phyloP scores from a whole-genome alignment of 2,888 invertebrate genomes.

The Buathra laborator region DNA sequence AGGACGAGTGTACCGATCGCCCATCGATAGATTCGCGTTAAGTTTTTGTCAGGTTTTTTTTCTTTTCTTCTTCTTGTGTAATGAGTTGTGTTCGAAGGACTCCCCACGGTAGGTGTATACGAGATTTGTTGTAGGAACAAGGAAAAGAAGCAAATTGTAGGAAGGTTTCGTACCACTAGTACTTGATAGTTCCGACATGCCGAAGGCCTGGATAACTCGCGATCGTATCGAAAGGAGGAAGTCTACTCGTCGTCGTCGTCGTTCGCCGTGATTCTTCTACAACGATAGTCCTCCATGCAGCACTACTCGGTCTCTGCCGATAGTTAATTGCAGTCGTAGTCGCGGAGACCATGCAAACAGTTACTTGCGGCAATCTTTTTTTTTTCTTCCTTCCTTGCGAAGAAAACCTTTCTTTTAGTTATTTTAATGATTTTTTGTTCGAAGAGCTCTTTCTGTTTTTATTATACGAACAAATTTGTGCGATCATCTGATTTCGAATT shows the following conservation, averaged over 20 bases:
- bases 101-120: neutral
- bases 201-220: slow-evolving; percentile 33
- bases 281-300: slow-evolving; percentile 1
- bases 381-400: neutral
- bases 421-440: neutral
- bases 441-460: no score
- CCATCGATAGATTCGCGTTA: neutral
- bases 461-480: no score
- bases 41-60: slow-evolving; percentile 4
- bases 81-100: slow-evolving; percentile 22
- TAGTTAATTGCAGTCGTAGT: slow-evolving; percentile 23
- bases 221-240: slow-evolving; percentile 76
- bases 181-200: slow-evolving; percentile 42
- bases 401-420: neutral
- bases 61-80: neutral
- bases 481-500: no score
- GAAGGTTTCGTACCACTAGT: neutral
- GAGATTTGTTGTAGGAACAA: neutral
- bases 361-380: neutral
- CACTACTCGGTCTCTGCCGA: slow-evolving; percentile 7
- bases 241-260: slow-evolving; percentile 60
- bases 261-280: slow-evolving; percentile 3
- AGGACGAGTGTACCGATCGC: neutral
- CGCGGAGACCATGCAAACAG: neutral
- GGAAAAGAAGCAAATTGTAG: neutral